Base-by-base conservation (phyloP, 2,113 vertebrate species). In the Protobothrops mucrosquamatus region DNA sequence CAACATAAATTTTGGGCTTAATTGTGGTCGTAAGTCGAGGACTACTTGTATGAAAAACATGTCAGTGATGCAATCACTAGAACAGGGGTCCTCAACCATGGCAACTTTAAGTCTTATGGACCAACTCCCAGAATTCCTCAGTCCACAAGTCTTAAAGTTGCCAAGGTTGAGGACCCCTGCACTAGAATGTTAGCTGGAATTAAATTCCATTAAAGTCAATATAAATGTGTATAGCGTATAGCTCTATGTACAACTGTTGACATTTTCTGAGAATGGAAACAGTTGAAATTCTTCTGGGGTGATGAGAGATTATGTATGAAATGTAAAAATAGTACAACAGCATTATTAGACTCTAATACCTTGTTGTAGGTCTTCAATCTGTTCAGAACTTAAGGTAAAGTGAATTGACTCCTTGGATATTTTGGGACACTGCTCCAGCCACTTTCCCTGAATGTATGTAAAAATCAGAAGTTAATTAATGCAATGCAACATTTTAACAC, bases 391-490 rank as follows among this genome's bases (percentile, higher is more conserved):
- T 92, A 56, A 92, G 48, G 34, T 64, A 91, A 43, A 54, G 39
- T 57, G 55, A 43, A 23, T 48, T 4, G 12, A 14, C 56, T 93
- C 2, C n/a, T 61, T 3, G 2, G 18, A 12, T 85, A 91, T 93
- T 94, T 87, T 86, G 4, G 61, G 20, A 15, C 20, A 24, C 64
- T 92, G n/a, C 64, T 92, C 26, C 26, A 89, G 81, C 92, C 74
- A 24, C 4, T 15, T 55, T 88, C 12, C 6, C 61, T 61, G 93
- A 86, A 87, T 39, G 3, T 85, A n/a, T n/a, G 89, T n/a, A 89
- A 93, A 93, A 89, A 89, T 64, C 55, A 55, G 48, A 87, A 48
- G 18, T 59, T 85, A 54, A 86, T 85, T 85, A 61, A 59, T 46
- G 56, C 43, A 91, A 46, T 11, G 55, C 26, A 59, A 43, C 69